Percentiles rank a stretch among this genome's conserved stretches.
Conservation (phyloP, 2,113 vertebrate genomes). For the Sebastes schlegelii region DNA sequence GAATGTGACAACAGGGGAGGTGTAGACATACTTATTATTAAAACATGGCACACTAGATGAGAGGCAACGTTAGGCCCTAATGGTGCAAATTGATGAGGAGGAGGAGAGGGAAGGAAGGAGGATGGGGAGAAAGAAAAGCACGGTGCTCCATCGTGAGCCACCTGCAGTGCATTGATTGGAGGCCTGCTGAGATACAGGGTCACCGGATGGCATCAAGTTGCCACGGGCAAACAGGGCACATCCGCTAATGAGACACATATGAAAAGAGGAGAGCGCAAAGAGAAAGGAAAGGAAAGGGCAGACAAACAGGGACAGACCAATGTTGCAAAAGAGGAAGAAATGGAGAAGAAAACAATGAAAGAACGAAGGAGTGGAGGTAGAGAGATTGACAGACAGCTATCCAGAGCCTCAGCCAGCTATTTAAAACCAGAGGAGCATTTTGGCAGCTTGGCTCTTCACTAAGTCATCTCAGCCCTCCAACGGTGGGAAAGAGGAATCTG, state of each 20-base stretch:
- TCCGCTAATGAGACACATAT: slow-evolving; percentile 41
- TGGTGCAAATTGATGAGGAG: background rate
- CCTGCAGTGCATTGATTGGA: slow-evolving; percentile 45
- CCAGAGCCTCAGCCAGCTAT: background rate
- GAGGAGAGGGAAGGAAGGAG: background rate
- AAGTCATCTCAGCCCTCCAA: slow-evolving; percentile 18
- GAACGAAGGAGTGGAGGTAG: background rate
- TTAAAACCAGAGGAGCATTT: slow-evolving; percentile 40
- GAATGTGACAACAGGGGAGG: background rate
- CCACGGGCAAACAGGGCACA: slow-evolving; percentile 38
- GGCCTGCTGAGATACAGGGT: slow-evolving; percentile 46
- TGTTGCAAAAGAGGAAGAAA: background rate
- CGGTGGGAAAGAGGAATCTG: slow-evolving; percentile 31
- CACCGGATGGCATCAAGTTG: slow-evolving; percentile 50
- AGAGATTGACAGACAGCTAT: background rate
- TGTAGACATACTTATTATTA: slow-evolving; percentile 1
- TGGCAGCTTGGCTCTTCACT: slow-evolving; percentile 15
- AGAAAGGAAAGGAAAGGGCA: slow-evolving; percentile 16
- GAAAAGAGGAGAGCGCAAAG: background rate
- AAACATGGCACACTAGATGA: background rate
- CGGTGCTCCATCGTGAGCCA: slow-evolving; percentile 18
- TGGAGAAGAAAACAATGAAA: background rate
- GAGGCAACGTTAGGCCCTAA: background rate
- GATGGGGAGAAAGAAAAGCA: slow-evolving; percentile 2
- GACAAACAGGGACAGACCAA: slow-evolving; percentile 5